Evolutionary conservation across 2,113 vertebrate genomes (phyloP), one percentile per base, ranked within the genome.

Genomic region (Protobothrops mucrosquamatus): DNA sequence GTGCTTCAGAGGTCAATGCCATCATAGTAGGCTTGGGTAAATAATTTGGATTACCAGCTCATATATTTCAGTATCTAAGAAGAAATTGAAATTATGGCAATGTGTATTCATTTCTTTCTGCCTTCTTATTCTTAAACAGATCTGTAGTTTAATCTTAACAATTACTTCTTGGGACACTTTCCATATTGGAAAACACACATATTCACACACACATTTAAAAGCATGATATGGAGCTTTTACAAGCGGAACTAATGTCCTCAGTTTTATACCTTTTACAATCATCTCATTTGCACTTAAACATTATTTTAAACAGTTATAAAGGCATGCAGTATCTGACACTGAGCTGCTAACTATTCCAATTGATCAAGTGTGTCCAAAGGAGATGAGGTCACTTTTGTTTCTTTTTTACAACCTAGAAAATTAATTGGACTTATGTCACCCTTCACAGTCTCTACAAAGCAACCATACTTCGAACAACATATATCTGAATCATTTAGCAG

Each of bases 1-100:
- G 48, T 92, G 22, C 61, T 94, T 57, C 93, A 74, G 56, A 94
- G 88, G 46, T 91, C 39, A 54, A 92, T 22, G 94, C 93, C 81
- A 56, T 92, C 94, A 92, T 93, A 48, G 3, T 90, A 93, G 59
- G 43, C 91, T 87, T 57, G 90, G 93, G 91, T 55, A 94, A 95
- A 94, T 93, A 87, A 91, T 3, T 93, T 93, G 24, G 26, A 90
- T 94, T 46, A 87, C 57, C 95, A 94, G 92, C 92, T 95, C 54
- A 56, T 91, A 85, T 29, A 81, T 8, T 43, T 48, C 64, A 88
- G 29, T 86, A 34, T 94, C 18, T 93, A 94, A 94, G 95, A 94
- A 93, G 74, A 1, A 96, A 95, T 92, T 93, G 93, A 95, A 94
- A 96, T 39, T 81, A 93, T 22, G 39, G 94, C 94, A 94, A 89